These are phyloP conservation scores for Pangasius sanitwongsei DNA, from an alignment of 2,797 vertebrate species.

Conservation along the genomic window DNA sequence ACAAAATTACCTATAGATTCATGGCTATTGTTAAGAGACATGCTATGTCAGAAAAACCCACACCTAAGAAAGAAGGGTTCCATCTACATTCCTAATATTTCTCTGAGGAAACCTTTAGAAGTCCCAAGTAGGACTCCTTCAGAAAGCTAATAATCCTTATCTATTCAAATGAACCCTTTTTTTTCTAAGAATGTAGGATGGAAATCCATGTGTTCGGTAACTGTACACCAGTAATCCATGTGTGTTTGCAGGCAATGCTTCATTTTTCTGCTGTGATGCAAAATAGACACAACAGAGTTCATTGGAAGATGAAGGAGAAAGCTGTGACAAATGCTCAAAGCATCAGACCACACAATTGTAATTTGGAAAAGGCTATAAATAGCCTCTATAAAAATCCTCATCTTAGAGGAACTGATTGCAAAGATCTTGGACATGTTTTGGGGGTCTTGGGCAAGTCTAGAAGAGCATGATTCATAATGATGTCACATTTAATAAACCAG, in stretches of 20 bases:
- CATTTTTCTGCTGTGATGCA: background rate
- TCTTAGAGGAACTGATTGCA: conserved; percentile 8
- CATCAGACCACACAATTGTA: background rate
- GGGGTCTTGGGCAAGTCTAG: background rate
- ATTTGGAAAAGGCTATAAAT: conserved; percentile 10
- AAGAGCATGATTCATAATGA: conserved; percentile 16
- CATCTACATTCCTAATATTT: background rate
- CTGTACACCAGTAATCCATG: background rate
- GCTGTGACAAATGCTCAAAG: background rate
- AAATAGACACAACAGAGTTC: background rate
- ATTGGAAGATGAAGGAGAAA: background rate
- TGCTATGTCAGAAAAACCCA: background rate
- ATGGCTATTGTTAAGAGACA: background rate
- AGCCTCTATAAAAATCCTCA: background rate
- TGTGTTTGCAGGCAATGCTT: background rate
- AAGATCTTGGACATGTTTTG: conserved; percentile 14
- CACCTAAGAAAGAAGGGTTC: background rate
- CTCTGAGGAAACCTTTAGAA: background rate
- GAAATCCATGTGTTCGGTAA: background rate
- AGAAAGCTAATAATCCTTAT: background rate
- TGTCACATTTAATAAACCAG: conserved; percentile 33
- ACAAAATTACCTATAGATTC: background rate
- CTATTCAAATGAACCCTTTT: background rate
- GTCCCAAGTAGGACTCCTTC: background rate
- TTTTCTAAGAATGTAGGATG: background rate